Conservation (phyloP, 2,113 vertebrate species). For the Tenebrosternarchus preto region DNA sequence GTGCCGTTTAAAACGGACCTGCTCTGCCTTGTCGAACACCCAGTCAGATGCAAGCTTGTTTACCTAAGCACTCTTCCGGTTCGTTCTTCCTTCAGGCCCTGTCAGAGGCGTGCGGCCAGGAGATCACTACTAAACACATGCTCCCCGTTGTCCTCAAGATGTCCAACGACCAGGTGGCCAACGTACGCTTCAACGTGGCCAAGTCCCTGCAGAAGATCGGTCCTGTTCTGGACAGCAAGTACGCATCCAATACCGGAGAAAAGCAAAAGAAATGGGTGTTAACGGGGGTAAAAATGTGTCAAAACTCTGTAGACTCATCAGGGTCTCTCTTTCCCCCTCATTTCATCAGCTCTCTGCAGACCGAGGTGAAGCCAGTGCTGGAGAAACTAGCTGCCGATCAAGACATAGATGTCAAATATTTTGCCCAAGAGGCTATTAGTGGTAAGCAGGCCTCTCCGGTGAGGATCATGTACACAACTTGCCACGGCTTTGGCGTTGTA, state of each 20-base stretch:
- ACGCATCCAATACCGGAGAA: constrained; percentile 35
- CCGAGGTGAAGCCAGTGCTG: constrained; percentile 85
- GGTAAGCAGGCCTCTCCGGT: constrained; percentile 68
- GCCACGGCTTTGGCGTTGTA: neutral
- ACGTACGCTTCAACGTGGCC: constrained; percentile 92
- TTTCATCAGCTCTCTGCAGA: constrained; percentile 77
- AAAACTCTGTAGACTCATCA: neutral
- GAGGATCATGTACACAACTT: neutral
- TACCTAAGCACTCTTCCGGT: neutral
- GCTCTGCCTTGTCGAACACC: neutral
- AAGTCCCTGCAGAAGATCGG: constrained; percentile 91
- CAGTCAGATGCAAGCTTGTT: neutral
- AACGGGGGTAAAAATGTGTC: neutral
- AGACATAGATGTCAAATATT: constrained; percentile 91
- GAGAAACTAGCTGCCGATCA: constrained; percentile 85
- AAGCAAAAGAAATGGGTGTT: neutral
- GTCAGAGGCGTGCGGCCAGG: constrained; percentile 86
- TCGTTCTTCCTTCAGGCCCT: constrained; percentile 70
- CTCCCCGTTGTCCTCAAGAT: constrained; percentile 88
- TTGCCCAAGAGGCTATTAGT: constrained; percentile 89
- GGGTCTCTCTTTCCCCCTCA: neutral
- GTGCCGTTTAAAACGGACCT: constrained; percentile 5
- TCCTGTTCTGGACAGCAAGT: constrained; percentile 84
- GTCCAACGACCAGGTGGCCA: constrained; percentile 91
- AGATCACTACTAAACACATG: constrained; percentile 91